These are phyloP conservation scores for Echinarachnius parma DNA, from an alignment of 53 echinoderm and acorn worm genomes.

Conservation along the genomic window DNA sequence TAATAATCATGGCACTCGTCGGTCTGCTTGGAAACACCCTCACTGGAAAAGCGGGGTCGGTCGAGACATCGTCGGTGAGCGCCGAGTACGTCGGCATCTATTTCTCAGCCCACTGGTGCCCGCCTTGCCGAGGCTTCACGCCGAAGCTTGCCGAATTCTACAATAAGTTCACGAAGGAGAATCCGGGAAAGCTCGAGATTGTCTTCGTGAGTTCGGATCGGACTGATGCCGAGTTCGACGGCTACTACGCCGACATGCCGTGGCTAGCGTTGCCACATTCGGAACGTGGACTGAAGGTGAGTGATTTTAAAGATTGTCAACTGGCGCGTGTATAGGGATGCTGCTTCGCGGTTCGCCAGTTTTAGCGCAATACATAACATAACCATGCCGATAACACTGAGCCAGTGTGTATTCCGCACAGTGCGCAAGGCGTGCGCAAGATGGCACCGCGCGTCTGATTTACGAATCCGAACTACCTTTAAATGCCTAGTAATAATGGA, in stretches of 20 bases:
- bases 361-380: too few species aligned
- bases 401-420: too few species aligned
- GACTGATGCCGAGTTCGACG: slow-evolving; percentile 50
- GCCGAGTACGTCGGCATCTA: slow-evolving; percentile 75
- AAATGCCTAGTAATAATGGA: too few species aligned
- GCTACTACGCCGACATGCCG: slow-evolving; percentile 79
- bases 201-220: slow-evolving; percentile 86
- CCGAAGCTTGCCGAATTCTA: slow-evolving; percentile 76
- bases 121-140: slow-evolving; percentile 83
- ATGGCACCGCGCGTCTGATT: too few species aligned
- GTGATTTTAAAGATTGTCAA: too few species aligned
- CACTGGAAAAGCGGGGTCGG: neutral
- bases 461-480: too few species aligned
- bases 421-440: too few species aligned
- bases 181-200: slow-evolving; percentile 56
- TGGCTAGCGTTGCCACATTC: slow-evolving; percentile 74
- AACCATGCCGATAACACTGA: too few species aligned
- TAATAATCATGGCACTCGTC: slow-evolving; percentile 14
- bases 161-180: slow-evolving; percentile 63
- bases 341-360: too few species aligned
- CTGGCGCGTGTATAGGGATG: too few species aligned
- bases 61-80: slow-evolving; percentile 41
- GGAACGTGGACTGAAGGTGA: slow-evolving; percentile 69
- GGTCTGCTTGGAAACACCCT: neutral
- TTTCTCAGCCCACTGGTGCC: slow-evolving; percentile 97